Evolutionary conservation across 1,140 invertebrate species (phyloP).

Genomic region (Zaprionus kolodkinae): DNA sequence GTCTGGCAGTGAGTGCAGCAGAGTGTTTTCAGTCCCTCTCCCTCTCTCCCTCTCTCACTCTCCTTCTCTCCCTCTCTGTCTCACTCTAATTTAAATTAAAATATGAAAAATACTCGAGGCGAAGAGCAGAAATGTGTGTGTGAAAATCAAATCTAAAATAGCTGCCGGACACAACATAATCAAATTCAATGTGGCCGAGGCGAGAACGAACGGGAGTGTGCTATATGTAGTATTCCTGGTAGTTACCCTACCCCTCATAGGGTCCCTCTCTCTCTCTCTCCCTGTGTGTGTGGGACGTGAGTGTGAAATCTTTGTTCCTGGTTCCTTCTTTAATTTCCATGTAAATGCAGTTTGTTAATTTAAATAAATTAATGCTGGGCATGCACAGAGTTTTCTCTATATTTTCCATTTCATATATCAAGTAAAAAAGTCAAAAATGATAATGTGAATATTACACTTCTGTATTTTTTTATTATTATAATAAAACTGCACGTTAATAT

Average conservation of each 20-base stretch:
- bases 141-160: conserved; percentile 82
- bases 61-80: conserved; percentile 28
- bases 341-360: conserved; percentile 4
- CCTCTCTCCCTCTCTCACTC: conserved; percentile 12
- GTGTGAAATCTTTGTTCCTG: conserved; percentile 4
- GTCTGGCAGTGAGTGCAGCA: conserved; percentile 22
- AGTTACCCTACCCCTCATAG: not conserved
- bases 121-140: conserved; percentile 49
- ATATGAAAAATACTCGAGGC: conserved; percentile 72
- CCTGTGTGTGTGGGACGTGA: not conserved
- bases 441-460: not conserved
- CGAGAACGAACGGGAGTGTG: conserved; percentile 22
- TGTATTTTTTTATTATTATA: no score
- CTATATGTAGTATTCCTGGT: no score
- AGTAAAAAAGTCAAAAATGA: not conserved
- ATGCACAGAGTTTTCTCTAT: not conserved
- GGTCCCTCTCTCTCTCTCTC: not conserved
- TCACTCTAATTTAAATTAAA: conserved; percentile 77
- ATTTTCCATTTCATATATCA: not conserved
- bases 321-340: not conserved
- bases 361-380: conserved; percentile 1
- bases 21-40: conserved; percentile 18
- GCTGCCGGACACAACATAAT: conserved; percentile 79
- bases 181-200: conserved; percentile 60
- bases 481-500: no score